Evolutionary conservation across 2,888 invertebrate genomes (phyloP).

Genomic region (Tetranychus truncatus): DNA sequence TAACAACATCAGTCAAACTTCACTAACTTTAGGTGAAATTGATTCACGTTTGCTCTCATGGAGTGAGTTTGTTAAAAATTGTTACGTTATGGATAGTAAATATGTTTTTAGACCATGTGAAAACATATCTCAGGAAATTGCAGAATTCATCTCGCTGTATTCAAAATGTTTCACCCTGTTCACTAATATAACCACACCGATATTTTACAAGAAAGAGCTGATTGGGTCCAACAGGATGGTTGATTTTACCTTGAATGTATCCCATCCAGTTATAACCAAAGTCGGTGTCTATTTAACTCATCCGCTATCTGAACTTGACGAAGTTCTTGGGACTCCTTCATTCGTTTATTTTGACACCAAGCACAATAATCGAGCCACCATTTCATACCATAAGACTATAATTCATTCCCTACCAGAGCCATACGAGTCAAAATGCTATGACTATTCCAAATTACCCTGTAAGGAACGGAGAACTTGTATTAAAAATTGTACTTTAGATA

Average conservation of each 20-base stretch:
- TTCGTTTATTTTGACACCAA: background rate
- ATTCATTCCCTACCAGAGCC: background rate
- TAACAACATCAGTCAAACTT: background rate
- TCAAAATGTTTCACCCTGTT: constrained; percentile 9
- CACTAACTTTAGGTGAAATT: background rate
- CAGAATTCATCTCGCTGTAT: background rate
- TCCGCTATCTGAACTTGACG: background rate
- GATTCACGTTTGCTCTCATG: background rate
- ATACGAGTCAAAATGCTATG: background rate
- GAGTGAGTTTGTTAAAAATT: background rate
- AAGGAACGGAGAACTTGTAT: background rate
- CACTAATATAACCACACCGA: background rate
- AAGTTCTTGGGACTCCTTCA: background rate
- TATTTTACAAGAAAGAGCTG: background rate
- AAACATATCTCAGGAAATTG: background rate
- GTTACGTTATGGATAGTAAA: background rate
- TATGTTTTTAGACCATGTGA: background rate
- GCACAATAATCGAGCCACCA: background rate
- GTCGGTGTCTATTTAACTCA: background rate
- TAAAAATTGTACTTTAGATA: background rate
- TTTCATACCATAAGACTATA: background rate
- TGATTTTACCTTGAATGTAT: background rate
- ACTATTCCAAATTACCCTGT: constrained; percentile 2
- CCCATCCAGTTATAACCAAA: background rate
- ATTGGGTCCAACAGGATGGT: background rate